Percentiles rank a stretch among this genome's conserved stretches.
Conservation (phyloP, 2,888 invertebrate species). For the Hipparchia sbordonii region DNA sequence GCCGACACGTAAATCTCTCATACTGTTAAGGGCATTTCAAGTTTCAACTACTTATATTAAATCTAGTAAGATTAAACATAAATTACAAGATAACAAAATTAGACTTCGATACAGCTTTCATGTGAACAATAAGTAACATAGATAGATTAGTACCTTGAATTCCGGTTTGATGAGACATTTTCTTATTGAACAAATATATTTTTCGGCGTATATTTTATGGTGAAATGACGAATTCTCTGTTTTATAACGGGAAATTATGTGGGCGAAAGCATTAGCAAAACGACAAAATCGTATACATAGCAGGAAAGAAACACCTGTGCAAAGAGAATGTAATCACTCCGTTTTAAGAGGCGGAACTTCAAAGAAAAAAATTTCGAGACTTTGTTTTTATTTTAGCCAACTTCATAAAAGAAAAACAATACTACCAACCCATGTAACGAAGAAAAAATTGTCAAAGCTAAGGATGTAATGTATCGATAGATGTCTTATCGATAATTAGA, state of each 20-base stretch:
- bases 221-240: conserved; percentile 22
- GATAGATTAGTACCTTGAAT: conserved; percentile 87
- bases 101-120: neutral
- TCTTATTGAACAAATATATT: conserved; percentile 39
- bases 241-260: conserved; percentile 37
- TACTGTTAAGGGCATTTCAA: neutral
- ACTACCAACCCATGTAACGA: no score
- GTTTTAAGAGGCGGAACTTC: no score
- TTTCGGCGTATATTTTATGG: conserved; percentile 11
- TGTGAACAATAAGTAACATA: neutral
- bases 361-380: no score
- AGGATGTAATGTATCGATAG: no score
- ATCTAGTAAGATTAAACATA: neutral
- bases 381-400: no score
- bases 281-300: neutral
- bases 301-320: neutral
- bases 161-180: conserved; percentile 96
- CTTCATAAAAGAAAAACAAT: no score
- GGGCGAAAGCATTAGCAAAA: conserved; percentile 25
- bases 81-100: neutral
- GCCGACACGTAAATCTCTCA: neutral
- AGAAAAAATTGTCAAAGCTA: no score
- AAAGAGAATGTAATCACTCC: no score
- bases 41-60: neutral
- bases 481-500: no score